phyloP scores from a whole-genome alignment of 2,888 invertebrate species.

The Tenthredo mesomela region DNA sequence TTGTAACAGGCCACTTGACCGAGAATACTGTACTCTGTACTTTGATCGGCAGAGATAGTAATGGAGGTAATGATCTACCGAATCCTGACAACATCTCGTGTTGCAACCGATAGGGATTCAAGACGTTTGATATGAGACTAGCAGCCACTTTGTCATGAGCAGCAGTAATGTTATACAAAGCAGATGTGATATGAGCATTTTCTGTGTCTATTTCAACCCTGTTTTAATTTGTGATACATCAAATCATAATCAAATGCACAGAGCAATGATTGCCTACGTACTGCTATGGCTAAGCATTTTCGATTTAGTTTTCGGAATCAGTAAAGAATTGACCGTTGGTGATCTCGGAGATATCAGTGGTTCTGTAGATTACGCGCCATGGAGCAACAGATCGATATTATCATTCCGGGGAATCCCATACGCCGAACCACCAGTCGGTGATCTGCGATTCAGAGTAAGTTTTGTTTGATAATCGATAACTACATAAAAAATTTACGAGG shows the following conservation, averaged over 20 bases:
- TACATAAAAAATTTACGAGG: neutral
- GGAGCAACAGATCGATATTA: neutral
- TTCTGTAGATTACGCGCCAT: neutral
- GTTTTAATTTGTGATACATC: no score
- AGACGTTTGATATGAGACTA: no score
- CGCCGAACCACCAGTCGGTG: constrained; percentile 34
- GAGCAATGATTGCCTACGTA: neutral
- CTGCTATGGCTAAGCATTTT: neutral
- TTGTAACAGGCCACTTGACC: no score
- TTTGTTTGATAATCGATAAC: no score
- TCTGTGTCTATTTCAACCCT: no score
- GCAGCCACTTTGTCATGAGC: neutral
- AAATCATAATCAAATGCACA: neutral
- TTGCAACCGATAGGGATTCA: no score
- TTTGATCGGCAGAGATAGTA: no score
- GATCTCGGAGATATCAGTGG: constrained; percentile 5
- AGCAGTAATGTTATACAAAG: neutral
- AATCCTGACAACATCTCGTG: neutral
- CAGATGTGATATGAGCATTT: neutral
- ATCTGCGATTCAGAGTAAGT: constrained; percentile 39
- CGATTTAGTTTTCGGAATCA: constrained; percentile 25
- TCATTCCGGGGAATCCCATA: constrained; percentile 24
- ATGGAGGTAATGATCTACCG: no score
- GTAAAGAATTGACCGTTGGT: neutral
- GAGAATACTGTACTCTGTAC: no score